Percentiles rank a stretch among this genome's conserved stretches.
Evolutionary conservation across 1,140 invertebrate genomes (phyloP).

Genomic region (Trichonephila clavipes): DNA sequence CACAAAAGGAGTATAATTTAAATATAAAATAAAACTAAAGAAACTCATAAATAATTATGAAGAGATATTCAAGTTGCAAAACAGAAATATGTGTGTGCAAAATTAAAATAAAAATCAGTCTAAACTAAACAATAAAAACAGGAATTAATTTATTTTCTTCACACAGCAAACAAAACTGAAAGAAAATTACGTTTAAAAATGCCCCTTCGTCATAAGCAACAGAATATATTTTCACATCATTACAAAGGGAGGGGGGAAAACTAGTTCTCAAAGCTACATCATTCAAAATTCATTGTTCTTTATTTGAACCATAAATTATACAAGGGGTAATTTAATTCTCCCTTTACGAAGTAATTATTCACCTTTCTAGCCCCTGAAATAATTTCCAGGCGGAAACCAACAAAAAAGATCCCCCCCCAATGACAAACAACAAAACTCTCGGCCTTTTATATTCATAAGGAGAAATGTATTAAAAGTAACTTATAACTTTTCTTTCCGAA

Average conservation of each 20-base stretch:
- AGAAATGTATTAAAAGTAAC: conserved; percentile 3
- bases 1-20: too few relatives aligned
- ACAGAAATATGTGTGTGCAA: too few relatives aligned
- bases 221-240: not conserved
- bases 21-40: too few relatives aligned
- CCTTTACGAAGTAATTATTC: not conserved
- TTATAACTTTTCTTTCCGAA: conserved; percentile 17
- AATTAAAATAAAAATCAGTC: too few relatives aligned
- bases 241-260: not conserved
- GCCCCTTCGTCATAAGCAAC: not conserved
- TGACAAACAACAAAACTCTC: not conserved
- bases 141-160: not conserved
- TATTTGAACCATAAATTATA: not conserved
- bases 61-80: too few relatives aligned
- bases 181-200: not conserved
- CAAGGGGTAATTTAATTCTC: not conserved
- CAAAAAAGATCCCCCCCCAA: not conserved
- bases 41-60: too few relatives aligned
- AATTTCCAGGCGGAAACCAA: not conserved
- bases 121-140: too few relatives aligned
- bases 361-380: not conserved
- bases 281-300: not conserved
- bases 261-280: not conserved
- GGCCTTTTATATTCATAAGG: not conserved
- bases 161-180: not conserved